Evolutionary conservation across 1,140 invertebrate species (phyloP), one percentile per base, ranked within the genome.

Genomic region (Plodia interpunctella): DNA sequence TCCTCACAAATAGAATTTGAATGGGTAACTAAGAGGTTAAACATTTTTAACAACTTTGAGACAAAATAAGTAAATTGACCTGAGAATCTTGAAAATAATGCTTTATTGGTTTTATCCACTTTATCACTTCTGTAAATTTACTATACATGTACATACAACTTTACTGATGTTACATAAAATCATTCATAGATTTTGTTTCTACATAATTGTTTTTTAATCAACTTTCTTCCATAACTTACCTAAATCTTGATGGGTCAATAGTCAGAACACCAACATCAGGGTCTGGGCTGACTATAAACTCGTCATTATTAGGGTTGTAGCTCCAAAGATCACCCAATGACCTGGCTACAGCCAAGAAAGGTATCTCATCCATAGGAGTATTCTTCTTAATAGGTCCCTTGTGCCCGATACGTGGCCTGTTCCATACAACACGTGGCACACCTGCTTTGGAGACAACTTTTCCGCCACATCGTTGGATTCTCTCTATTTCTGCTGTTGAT

Each of bases 261-360:
- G 94, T 91, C 54, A 97, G 91, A 0, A 98, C 97, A 70, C 94
- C 93, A 4, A 98, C 96, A 91, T 99, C 98, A 2, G 98, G 98
- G 84, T 98, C 97, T 0, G 98, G 98, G n/a, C 97, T 98, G 2
- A 99, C 98, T 10, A 98, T 95, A 91, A 98, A 99, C 81, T 96
- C 94, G 80, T 97, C 94, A 68, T 94, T 93, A 51, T 93, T 93
- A 0, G 95, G 95, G 90, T 99, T 98, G 78, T 98, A 99, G 77
- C 97, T 98, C 98, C 98, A 99, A 0, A 99, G 91, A 90, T 99
- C 98, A 63, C 98, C 98, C 62, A 99, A 88, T 25, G 97, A 97
- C 68, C 98, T 92, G 9, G 98, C 97, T 25, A 99, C 97, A 49
- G 98, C 98, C 53, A 99, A 89, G 82, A 99, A 99, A 0, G 98